These are phyloP conservation scores for Trichacis sp. DNA, from an alignment of 2,888 invertebrate genomes.

Conservation along the genomic window DNA sequence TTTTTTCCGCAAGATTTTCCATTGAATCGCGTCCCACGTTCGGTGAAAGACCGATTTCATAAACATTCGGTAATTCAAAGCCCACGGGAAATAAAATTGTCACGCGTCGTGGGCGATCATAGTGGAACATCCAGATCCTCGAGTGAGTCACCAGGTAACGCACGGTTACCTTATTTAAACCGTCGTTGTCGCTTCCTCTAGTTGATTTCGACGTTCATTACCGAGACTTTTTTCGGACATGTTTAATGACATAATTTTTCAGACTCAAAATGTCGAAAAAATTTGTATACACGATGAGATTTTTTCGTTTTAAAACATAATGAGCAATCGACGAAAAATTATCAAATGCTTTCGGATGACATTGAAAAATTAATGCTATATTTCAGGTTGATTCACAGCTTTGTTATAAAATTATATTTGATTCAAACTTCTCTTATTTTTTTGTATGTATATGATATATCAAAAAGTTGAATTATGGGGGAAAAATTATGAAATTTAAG, in stretches of 20 bases:
- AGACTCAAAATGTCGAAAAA: neutral
- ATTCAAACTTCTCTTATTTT: too few species aligned
- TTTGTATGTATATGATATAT: too few species aligned
- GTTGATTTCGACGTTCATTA: slow-evolving; percentile 24
- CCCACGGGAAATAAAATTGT: slow-evolving; percentile 28
- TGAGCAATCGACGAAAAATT: too few species aligned
- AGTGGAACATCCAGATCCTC: slow-evolving; percentile 13
- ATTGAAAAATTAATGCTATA: too few species aligned
- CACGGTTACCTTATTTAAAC: slow-evolving; percentile 37
- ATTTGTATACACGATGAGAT: too few species aligned
- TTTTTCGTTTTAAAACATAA: too few species aligned
- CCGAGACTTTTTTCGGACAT: slow-evolving; percentile 12
- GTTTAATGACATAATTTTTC: neutral
- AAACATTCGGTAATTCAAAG: slow-evolving; percentile 33
- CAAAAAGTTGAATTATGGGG: too few species aligned
- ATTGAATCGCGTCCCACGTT: neutral
- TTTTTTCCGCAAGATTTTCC: neutral
- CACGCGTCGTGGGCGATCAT: slow-evolving; percentile 28
- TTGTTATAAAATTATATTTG: too few species aligned
- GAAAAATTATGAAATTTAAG: too few species aligned
- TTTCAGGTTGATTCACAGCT: too few species aligned
- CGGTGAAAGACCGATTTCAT: slow-evolving; percentile 10
- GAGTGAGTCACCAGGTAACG: slow-evolving; percentile 26
- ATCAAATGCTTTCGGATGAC: too few species aligned
- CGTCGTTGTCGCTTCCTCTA: slow-evolving; percentile 25